Evolutionary conservation across 2,797 vertebrate genomes (phyloP), one percentile per base, ranked within the genome.

Genomic region (Vultur gryphus): DNA sequence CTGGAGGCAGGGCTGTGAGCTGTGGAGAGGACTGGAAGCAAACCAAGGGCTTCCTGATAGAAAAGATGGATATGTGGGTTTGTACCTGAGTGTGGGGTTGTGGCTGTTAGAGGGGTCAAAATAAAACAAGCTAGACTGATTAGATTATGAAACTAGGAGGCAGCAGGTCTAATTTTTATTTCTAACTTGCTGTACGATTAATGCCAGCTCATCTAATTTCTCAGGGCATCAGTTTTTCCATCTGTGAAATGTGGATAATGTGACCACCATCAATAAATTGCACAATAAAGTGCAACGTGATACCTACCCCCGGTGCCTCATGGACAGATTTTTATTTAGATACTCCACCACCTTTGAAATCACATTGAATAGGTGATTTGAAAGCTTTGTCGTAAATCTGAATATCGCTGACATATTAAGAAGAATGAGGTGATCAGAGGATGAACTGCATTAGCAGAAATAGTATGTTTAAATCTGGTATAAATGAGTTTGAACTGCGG

Each of bases 271-370:
- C 84, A 72, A 78, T 88, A 93, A 95, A 94, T 52, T 48, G 21
- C 14, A 55, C 46, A 26, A 77, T 10, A 2, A 78, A 92, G 48
- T 80, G 21, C 69, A 87, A 16, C 0, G 6, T 67, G 71, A 77
- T 70, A 52, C 43, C 62, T 72, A 78, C 21, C 16, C 16, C 37
- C 10, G 52, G n/a, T 87, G 62, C 62, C 71, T 93, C n/a, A 35
- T 26, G 58, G 82, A 76, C 51, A 81, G 89, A 75, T 82, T 95
- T 93, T 92, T 95, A 84, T 96, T 96, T 91, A 93, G 86, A 77
- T 87, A 79, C 44, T 89, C 37, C 24, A 76, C 58, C 55, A 92
- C 86, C 84, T 95, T 79, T 84, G 83, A 95, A 91, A 89, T 93
- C 62, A 73, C 66, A 64, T 57, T 82, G 67, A 93, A 70, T 28